These are phyloP conservation scores for Paralichthys olivaceus DNA, from an alignment of 2,113 vertebrate genomes.

Conservation along the genomic window DNA sequence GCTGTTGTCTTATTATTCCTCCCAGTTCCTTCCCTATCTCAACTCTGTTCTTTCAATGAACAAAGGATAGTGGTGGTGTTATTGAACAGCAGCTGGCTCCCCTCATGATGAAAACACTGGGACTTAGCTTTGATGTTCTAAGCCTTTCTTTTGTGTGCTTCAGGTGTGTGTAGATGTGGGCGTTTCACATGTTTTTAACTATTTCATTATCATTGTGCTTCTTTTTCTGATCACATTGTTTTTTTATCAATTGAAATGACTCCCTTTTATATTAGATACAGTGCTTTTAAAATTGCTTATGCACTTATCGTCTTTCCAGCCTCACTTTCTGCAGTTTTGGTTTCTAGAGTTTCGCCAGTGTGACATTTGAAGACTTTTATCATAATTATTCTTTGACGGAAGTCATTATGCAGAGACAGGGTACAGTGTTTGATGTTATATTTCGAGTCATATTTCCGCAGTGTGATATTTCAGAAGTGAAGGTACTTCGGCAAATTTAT, in stretches of 20 bases:
- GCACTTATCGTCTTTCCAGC: neutral
- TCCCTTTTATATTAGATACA: conserved; percentile 8
- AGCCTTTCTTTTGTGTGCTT: conserved; percentile 43
- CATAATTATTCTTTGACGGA: conserved; percentile 48
- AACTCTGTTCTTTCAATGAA: conserved; percentile 31
- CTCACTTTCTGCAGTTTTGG: conserved; percentile 14
- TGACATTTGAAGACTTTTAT: conserved; percentile 51
- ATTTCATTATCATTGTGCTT: neutral
- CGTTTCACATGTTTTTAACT: conserved; percentile 5
- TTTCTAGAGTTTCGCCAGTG: conserved; percentile 8
- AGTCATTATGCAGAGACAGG: conserved; percentile 24
- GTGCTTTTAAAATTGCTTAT: conserved; percentile 13
- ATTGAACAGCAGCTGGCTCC: conserved; percentile 41
- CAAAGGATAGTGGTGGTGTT: conserved; percentile 50
- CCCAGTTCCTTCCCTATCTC: conserved; percentile 21
- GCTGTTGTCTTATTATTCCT: conserved; percentile 43
- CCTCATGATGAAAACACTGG: conserved; percentile 57
- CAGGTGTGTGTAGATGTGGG: conserved; percentile 22
- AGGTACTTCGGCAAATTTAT: conserved; percentile 23
- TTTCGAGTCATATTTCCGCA: conserved; percentile 25
- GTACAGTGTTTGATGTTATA: conserved; percentile 30
- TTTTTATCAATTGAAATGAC: conserved; percentile 4
- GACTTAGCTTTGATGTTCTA: conserved; percentile 58
- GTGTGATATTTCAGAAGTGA: conserved; percentile 38
- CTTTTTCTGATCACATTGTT: conserved; percentile 10